A percentile compares a stretch with the other conserved stretches of the same genome.
Conservation (phyloP, 2,113 vertebrate species). For the Hemiprocne comata region DNA sequence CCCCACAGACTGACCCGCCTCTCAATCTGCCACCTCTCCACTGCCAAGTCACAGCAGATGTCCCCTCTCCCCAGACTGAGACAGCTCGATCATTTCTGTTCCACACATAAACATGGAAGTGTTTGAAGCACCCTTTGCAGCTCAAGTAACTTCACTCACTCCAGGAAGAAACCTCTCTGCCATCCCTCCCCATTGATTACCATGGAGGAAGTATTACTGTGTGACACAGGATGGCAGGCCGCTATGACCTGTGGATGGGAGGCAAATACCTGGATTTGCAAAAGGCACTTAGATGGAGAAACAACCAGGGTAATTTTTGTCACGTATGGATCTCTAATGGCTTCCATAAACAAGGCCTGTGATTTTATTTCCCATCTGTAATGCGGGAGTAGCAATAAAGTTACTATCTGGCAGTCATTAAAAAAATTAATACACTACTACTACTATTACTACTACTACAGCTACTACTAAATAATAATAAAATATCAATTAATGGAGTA, state of each 20-base stretch:
- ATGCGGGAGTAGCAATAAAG: not conserved
- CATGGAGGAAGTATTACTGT: accelerated
- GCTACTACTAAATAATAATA: not conserved
- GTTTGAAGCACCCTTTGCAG: not conserved
- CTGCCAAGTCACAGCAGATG: not conserved
- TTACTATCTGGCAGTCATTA: not conserved
- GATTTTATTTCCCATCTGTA: not conserved
- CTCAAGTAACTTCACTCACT: not conserved
- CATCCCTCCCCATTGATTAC: accelerated
- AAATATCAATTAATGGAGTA: not conserved
- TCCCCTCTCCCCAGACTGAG: not conserved
- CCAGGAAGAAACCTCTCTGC: not conserved
- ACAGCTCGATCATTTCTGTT: not conserved
- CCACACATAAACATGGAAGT: accelerated
- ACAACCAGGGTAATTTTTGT: not conserved
- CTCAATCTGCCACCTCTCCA: not conserved
- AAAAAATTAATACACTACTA: not conserved
- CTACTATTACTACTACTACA: not conserved
- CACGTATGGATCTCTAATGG: accelerated
- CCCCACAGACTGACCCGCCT: accelerated
- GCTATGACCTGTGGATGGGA: not conserved
- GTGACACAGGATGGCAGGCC: not conserved
- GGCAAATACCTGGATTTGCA: accelerated
- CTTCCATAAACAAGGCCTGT: not conserved
- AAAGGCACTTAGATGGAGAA: not conserved